phyloP scores from a whole-genome alignment of 2,888 invertebrate species.

The Ephialtes manifestator region DNA sequence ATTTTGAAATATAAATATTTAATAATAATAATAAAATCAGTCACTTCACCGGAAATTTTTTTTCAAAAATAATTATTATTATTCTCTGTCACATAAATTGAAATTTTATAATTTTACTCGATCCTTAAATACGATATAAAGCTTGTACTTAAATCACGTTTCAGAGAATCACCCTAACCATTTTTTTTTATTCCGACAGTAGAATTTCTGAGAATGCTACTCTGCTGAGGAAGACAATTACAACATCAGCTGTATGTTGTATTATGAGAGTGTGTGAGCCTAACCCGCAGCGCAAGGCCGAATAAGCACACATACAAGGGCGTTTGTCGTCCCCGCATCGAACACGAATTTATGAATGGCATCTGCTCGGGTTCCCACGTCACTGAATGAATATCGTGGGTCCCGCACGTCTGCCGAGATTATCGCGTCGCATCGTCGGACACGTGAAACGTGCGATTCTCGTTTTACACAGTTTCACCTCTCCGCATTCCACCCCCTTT shows the following conservation, averaged over 20 bases:
- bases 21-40: no score
- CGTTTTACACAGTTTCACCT: conserved; percentile 68
- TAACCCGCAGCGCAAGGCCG: conserved; percentile 60
- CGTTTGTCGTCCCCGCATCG: conserved; percentile 59
- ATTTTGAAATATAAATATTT: no score
- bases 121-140: no score
- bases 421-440: conserved; percentile 75
- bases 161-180: neutral
- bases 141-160: neutral
- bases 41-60: no score
- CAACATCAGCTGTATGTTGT: conserved; percentile 28
- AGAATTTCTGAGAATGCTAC: conserved; percentile 25
- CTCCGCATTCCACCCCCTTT: conserved; percentile 39
- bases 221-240: conserved; percentile 47
- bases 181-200: neutral
- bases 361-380: conserved; percentile 71
- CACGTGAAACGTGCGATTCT: conserved; percentile 75
- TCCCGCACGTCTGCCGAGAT: conserved; percentile 70
- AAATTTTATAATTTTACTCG: no score
- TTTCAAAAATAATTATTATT: no score
- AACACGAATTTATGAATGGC: conserved; percentile 70
- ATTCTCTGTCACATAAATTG: no score
- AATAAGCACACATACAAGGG: conserved; percentile 22
- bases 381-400: conserved; percentile 66
- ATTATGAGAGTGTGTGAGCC: conserved; percentile 2